Percentiles rank a stretch among this genome's conserved stretches.
Conservation (phyloP, 2,113 vertebrate genomes). For the Pogona vitticeps region DNA sequence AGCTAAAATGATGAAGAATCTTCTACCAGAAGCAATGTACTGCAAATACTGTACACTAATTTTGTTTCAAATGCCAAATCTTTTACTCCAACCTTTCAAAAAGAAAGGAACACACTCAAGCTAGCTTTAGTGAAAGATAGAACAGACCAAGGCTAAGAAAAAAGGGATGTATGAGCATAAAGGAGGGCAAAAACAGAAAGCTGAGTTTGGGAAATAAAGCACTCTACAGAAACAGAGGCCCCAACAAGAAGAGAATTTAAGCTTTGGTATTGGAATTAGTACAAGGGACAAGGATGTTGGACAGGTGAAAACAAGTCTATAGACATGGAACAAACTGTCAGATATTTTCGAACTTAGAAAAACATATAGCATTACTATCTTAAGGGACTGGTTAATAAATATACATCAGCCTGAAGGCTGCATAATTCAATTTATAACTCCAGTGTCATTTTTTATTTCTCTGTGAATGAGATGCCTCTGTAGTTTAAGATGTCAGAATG, state of each 20-base stretch:
- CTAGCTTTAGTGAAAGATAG: background rate
- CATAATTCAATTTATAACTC: background rate
- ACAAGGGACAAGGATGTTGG: background rate
- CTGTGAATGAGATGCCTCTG: background rate
- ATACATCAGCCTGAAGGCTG: background rate
- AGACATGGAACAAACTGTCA: background rate
- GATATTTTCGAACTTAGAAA: background rate
- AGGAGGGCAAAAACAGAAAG: background rate
- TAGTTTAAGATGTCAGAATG: background rate
- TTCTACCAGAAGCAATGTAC: background rate
- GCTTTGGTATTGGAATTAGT: background rate
- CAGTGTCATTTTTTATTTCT: background rate
- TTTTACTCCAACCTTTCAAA: background rate
- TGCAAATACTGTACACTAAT: background rate
- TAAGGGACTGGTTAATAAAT: background rate
- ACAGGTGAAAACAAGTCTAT: background rate
- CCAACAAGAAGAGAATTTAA: background rate
- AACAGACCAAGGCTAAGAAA: background rate
- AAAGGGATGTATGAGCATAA: conserved; percentile 12
- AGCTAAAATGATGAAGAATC: background rate
- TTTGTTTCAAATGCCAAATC: background rate
- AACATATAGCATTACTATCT: background rate
- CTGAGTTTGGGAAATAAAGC: background rate
- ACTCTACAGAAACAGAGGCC: background rate
- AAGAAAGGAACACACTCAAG: background rate